These are phyloP conservation scores for Mus spicilegus DNA, from an alignment of 2,113 vertebrate genomes.

Conservation along the genomic window DNA sequence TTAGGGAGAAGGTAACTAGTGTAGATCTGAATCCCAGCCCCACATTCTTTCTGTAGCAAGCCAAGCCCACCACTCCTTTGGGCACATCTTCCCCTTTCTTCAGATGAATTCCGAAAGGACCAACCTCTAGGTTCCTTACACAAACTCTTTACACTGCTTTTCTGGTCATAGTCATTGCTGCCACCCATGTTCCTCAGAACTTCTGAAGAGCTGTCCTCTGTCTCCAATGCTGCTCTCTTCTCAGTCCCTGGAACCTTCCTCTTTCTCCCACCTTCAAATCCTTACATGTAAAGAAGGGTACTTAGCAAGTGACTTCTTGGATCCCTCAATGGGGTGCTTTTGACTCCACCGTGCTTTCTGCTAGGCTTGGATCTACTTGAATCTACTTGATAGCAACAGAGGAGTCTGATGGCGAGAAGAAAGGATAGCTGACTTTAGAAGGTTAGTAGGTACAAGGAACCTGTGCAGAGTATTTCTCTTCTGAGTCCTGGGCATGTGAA, in stretches of 20 bases:
- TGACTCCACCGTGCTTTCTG: background rate
- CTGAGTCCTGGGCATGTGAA: background rate
- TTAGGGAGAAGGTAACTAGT: fast-evolving
- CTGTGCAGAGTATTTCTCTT: background rate
- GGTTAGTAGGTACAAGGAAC: fast-evolving
- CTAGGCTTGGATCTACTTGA: background rate
- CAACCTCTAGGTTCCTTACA: background rate
- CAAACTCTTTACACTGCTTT: background rate
- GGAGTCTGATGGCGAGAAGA: background rate
- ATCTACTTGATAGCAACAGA: background rate
- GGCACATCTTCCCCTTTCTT: background rate
- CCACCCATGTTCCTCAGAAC: background rate
- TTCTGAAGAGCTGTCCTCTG: background rate
- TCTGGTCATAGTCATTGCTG: fast-evolving
- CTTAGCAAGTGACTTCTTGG: background rate
- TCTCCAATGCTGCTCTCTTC: background rate
- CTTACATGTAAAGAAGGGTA: background rate
- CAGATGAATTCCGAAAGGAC: background rate
- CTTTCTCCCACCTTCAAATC: background rate
- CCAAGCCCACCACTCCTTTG: fast-evolving
- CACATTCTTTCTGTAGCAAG: background rate
- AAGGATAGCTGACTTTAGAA: background rate
- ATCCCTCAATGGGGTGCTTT: background rate
- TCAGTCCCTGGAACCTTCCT: too few species aligned
- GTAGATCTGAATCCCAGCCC: background rate